These are phyloP conservation scores for Larimichthys crocea DNA, from an alignment of 2,113 vertebrate genomes.

Conservation along the genomic window DNA sequence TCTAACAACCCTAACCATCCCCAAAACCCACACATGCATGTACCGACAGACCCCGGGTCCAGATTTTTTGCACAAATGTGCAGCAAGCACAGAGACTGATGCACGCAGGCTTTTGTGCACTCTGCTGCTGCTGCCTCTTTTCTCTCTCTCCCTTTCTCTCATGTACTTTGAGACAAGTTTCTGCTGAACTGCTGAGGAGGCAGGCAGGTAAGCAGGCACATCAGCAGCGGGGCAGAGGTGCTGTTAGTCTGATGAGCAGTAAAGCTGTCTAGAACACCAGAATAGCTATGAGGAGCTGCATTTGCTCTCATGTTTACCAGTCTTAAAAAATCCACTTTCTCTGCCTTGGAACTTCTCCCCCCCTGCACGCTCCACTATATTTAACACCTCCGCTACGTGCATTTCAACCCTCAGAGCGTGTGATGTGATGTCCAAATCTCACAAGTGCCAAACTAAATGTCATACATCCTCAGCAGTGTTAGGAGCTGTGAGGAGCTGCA, in stretches of 20 bases:
- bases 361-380: not conserved
- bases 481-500: constrained; percentile 25
- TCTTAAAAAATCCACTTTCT: constrained; percentile 3
- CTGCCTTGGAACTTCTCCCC: not conserved
- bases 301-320: constrained; percentile 50
- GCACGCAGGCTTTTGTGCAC: constrained; percentile 6
- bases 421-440: not conserved
- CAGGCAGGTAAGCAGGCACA: constrained; percentile 76
- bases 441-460: constrained; percentile 21
- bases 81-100: constrained; percentile 20
- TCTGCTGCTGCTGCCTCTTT: constrained; percentile 14
- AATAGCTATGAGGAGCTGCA: constrained; percentile 59
- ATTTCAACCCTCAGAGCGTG: constrained; percentile 17
- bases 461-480: constrained; percentile 28
- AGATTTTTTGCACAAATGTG: constrained; percentile 38
- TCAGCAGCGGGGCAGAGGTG: constrained; percentile 79
- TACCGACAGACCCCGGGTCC: constrained; percentile 22
- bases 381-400: not conserved
- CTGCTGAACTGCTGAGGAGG: constrained; percentile 79
- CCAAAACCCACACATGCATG: constrained; percentile 24
- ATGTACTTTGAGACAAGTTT: constrained; percentile 73
- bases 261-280: constrained; percentile 70
- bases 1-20: constrained; percentile 10
- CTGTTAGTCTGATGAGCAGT: constrained; percentile 78
- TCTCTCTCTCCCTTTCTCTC: constrained; percentile 43